Conservation (phyloP, 2,113 vertebrate genomes). For the Propithecus coquereli region DNA sequence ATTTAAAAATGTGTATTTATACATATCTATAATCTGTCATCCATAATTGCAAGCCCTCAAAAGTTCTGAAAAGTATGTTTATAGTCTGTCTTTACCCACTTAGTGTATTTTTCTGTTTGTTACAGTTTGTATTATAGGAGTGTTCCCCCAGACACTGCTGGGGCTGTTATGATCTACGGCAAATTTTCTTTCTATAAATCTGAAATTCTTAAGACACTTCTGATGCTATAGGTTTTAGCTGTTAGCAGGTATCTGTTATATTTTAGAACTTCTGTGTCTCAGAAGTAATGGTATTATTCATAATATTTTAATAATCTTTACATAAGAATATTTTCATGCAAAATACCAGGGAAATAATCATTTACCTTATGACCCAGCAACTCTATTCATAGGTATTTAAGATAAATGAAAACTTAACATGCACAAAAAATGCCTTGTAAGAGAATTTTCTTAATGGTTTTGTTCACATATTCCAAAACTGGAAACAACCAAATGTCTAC, state of each 20-base stretch:
- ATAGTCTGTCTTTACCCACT: neutral
- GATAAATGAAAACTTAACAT: neutral
- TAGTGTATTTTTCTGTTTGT: neutral
- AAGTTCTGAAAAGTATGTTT: neutral
- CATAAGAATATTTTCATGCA: constrained; percentile 46
- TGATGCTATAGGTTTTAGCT: neutral
- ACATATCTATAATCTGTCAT: neutral
- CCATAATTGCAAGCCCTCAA: neutral
- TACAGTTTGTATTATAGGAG: neutral
- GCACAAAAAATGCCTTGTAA: neutral
- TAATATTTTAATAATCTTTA: constrained; percentile 50
- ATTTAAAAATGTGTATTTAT: neutral
- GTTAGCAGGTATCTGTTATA: neutral
- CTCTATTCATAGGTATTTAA: neutral
- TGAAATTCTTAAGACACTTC: neutral
- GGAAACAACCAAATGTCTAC: neutral
- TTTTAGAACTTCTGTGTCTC: neutral
- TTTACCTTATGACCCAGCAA: neutral
- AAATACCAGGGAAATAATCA: constrained; percentile 16
- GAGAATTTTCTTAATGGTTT: neutral
- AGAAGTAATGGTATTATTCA: constrained; percentile 6
- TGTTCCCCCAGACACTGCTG: neutral
- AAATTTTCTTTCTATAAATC: neutral
- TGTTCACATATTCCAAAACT: neutral
- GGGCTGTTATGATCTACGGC: neutral